Base-by-base conservation (phyloP, 2,888 invertebrate species). In the Cremastinae sp. region DNA sequence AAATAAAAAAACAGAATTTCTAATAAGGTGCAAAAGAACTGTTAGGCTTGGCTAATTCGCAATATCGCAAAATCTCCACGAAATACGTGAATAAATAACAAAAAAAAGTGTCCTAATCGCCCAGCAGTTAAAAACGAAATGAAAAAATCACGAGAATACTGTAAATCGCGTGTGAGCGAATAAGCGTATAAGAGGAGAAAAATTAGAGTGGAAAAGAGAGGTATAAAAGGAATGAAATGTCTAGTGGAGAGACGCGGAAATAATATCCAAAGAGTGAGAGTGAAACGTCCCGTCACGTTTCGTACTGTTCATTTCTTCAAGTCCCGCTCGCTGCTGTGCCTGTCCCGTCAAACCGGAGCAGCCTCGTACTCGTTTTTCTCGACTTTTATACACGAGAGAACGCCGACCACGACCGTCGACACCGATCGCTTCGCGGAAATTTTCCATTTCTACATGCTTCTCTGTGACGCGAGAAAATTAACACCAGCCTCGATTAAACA, bases 261-360 rank as follows among this genome's bases (percentile, higher is more conserved):
- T 75, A 68, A 72, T 66, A 76, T 38, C 53, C 51, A 64, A 59
- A 76, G 73, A 76, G 76, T 58, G 72, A 76, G 76, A 76, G 76
- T 76, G 66, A 74, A 73, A 62, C 53, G 70, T 70, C 58, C 41
- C 75, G 74, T 76, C 74, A 71, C 74, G 74, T 75, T 74, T 76
- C 68, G 20, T 54, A 43, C 49, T 49, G 41, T 62, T 53, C 51
- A 41, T 65, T 38, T 64, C 58, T 43, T 58, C 41, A 41, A 22
- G 54, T 47, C 59, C 36, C n/a, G 16, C 45, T 47, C 51, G 12
- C 12, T 47, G 16, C 54, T 54, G n/a, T 14, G 54, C 41, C 51
- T 22, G 34, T 49, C 14, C 58, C 41, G 51, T 51, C 51, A 51
- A 65, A 58, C 58, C 51, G 65, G 43, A 65, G 58, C 49, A 14